Base-by-base conservation (phyloP, 2,113 vertebrate genomes). In the Psilopogon haemacephalus region DNA sequence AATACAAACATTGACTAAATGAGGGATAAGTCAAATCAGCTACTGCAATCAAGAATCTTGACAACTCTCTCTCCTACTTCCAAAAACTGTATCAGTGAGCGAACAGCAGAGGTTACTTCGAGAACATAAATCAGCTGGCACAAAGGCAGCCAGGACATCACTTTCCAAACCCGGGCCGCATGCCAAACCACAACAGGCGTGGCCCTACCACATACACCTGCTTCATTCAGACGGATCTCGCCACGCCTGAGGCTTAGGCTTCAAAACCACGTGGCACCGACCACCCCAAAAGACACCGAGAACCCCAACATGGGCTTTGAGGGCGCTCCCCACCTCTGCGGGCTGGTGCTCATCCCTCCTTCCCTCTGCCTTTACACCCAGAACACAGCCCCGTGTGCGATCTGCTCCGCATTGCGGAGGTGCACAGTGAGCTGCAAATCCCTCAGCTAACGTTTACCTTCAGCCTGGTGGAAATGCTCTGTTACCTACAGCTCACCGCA, bases 351-450 rank as follows among this genome's bases (percentile, higher is more conserved):
- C n/a, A 50, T 26, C 23, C 40, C 12, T 4, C 32, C 62, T 44
- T 44, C 16, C 40, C 26, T 15, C 15, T 42, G 27, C 54, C 54
- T 44, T 44, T 71, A 15, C 18, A 52, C 15, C 60, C 38, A 8
- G 27, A 52, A 5, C 0, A 30, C 38, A 70, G 86, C 63, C 18
- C 46, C 0, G 0, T 3, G 13, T 8, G 52, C 2, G 2, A n/a
- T 19, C 65, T 19, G 32, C 3, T 52, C 60, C 1, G 3, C 54
- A 3, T 8, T 19, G 42, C 9, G 12, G 21, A 52, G 38, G 23
- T 11, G 27, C 50, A 13, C 28, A 13, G 52, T 3, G 12, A 27
- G 44, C 15, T 87, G 63, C 44, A 82, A 35, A 86, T 2, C 42
- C 65, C 33, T 8, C 18, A 74, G 44, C 26, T 75, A 14, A 46